phyloP scores from a whole-genome alignment of 2,113 vertebrate species.

The Nettapus auritus region DNA sequence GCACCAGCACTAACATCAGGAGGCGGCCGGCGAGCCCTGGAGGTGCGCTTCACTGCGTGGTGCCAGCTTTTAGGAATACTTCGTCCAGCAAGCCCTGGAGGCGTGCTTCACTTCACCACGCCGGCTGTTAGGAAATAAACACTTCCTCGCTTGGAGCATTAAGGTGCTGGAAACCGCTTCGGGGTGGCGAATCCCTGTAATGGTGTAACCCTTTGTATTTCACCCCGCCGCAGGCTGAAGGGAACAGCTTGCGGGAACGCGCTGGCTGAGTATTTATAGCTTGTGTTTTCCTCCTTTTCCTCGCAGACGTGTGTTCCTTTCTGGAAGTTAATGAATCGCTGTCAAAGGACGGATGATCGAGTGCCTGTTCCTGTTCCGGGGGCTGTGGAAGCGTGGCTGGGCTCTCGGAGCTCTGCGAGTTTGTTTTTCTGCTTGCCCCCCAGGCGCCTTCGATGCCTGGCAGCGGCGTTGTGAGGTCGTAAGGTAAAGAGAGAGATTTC shows the following conservation, averaged over 20 bases:
- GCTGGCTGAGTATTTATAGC: not conserved
- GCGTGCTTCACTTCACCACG: not conserved
- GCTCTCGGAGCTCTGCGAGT: not conserved
- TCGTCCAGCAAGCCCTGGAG: not conserved
- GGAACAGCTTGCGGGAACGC: not conserved
- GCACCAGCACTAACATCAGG: accelerated
- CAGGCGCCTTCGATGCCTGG: not conserved
- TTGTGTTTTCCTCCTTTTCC: not conserved
- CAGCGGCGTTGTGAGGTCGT: not conserved
- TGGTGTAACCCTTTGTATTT: not conserved
- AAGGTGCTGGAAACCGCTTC: not conserved
- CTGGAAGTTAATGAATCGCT: not conserved
- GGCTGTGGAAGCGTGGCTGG: not conserved
- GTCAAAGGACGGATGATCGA: not conserved
- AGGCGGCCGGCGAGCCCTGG: accelerated
- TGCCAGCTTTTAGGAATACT: not conserved
- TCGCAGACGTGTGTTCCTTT: not conserved
- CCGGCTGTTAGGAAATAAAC: not conserved
- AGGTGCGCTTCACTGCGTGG: not conserved
- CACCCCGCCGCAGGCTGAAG: not conserved
- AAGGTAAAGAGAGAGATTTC: not conserved
- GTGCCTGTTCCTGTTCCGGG: not conserved
- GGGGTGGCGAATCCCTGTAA: not conserved
- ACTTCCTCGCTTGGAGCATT: accelerated
- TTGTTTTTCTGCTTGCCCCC: not conserved